Evolutionary conservation across 2,888 invertebrate species (phyloP).

Genomic region (Cataglyphis altisquamis): DNA sequence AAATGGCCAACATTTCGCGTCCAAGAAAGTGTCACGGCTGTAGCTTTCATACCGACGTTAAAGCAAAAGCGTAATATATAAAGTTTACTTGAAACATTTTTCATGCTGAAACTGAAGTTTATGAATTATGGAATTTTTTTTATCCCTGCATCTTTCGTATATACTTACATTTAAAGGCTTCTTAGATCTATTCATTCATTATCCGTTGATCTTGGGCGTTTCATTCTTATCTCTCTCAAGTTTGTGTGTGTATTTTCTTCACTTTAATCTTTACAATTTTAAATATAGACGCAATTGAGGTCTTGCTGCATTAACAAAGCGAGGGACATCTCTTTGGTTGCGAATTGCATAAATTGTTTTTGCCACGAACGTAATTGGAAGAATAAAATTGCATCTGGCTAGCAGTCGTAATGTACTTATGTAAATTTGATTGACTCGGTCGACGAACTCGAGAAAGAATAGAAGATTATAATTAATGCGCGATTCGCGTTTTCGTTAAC

Average conservation of each 20-base stretch:
- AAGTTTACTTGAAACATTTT: conserved; percentile 1
- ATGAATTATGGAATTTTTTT: conserved; percentile 21
- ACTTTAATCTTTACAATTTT: background rate
- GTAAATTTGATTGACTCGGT: conserved; percentile 34
- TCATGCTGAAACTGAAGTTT: background rate
- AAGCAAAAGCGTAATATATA: background rate
- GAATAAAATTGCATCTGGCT: conserved; percentile 27
- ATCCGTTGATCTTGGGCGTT: background rate
- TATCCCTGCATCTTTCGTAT: background rate
- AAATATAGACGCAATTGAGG: background rate
- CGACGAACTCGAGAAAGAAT: conserved; percentile 15
- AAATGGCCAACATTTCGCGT: background rate
- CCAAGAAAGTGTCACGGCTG: background rate
- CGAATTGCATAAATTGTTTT: conserved; percentile 11
- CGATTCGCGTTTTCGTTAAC: background rate
- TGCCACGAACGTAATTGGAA: conserved; percentile 25
- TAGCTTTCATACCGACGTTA: conserved; percentile 2
- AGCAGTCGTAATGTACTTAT: conserved; percentile 30
- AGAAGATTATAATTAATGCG: conserved; percentile 39
- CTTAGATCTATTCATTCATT: background rate
- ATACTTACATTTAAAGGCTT: conserved; percentile 5
- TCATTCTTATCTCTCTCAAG: background rate
- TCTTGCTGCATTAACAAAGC: conserved; percentile 4
- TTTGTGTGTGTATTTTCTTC: background rate
- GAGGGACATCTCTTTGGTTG: conserved; percentile 16